Percentiles rank a stretch among this genome's conserved stretches.
Conservation (phyloP, 64 coral and sea anemone species). For the Pachyseris speciosa region DNA sequence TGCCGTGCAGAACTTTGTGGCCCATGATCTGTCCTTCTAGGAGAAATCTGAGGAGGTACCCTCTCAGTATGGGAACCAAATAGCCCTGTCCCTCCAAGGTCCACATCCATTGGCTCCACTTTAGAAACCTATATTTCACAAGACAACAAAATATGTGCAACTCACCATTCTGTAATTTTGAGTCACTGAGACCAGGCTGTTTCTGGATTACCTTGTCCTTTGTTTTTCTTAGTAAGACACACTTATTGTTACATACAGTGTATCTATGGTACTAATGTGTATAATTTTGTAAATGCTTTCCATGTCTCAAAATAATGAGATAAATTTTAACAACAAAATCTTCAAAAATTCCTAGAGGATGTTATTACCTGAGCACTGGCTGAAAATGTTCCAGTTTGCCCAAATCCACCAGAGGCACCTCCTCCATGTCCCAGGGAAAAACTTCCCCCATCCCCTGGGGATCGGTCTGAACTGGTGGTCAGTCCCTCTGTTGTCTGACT, state of each 20-base stretch:
- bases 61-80: not conserved
- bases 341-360: not conserved
- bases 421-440: constrained; percentile 15
- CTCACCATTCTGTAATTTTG: not conserved
- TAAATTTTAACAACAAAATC: too few species aligned
- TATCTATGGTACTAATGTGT: too few species aligned
- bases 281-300: too few species aligned
- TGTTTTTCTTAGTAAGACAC: too few species aligned
- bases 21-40: not conserved
- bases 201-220: too few species aligned
- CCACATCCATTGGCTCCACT: constrained; percentile 63
- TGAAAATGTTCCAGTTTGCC: constrained; percentile 31
- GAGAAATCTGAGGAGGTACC: constrained; percentile 18
- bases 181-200: too few species aligned
- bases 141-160: not conserved
- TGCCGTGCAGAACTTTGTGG: not conserved
- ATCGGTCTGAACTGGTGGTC: constrained; percentile 1
- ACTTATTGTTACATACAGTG: too few species aligned
- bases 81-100: not conserved
- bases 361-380: constrained; percentile 5
- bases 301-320: too few species aligned
- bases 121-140: not conserved
- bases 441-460: constrained; percentile 1
- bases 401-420: not conserved
- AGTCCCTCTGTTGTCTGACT: constrained; percentile 35